Conservation (phyloP, 2,888 invertebrate species). For the Rhimphoctona megacephalus region DNA sequence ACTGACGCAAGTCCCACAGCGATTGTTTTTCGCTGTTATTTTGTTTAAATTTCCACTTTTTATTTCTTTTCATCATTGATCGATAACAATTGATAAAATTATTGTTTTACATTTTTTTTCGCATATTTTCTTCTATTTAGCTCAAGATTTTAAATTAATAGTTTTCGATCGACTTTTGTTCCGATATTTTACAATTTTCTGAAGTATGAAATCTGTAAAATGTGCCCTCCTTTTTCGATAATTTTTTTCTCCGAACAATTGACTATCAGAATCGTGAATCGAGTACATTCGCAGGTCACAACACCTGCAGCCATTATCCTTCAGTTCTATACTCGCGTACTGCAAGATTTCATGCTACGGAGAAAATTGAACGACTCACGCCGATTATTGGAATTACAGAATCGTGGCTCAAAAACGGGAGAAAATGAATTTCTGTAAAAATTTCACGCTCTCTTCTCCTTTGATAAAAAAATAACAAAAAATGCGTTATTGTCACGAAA, state of each 20-base stretch:
- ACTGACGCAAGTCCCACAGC: no score
- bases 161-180: neutral
- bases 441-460: neutral
- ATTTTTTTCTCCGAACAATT: neutral
- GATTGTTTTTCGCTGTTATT: neutral
- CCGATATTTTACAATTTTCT: neutral
- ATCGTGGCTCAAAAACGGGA: neutral
- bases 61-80: neutral
- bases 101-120: neutral
- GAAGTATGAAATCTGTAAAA: neutral
- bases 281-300: neutral
- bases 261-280: neutral
- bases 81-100: no score
- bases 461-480: neutral
- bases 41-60: neutral
- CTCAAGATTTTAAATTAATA: neutral
- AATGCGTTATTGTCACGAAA: neutral
- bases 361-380: neutral
- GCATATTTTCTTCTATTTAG: neutral
- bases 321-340: neutral
- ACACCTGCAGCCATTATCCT: neutral
- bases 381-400: neutral
- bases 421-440: neutral
- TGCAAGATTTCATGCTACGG: neutral
- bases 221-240: neutral